These are phyloP conservation scores for Crotalus horridus DNA, from an alignment of 2,113 vertebrate species.

Conservation along the genomic window DNA sequence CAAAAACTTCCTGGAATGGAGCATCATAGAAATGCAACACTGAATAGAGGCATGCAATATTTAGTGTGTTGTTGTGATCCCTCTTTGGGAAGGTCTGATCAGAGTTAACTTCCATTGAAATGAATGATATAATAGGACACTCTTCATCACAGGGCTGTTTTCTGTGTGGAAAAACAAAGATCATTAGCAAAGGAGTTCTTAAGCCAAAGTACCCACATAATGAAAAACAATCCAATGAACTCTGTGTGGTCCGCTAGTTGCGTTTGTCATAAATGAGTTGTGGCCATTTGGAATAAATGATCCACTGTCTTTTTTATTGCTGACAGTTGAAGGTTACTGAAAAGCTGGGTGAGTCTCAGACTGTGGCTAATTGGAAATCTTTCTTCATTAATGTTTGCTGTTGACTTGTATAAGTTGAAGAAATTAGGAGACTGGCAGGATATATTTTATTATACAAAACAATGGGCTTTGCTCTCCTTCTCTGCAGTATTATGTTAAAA, in stretches of 20 bases:
- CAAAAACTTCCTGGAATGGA: neutral
- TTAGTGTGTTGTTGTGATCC: neutral
- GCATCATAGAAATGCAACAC: neutral
- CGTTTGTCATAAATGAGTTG: slow-evolving; percentile 88
- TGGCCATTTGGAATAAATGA: slow-evolving; percentile 80
- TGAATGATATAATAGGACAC: slow-evolving; percentile 56
- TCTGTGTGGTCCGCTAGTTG: slow-evolving; percentile 80
- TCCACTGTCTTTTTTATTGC: slow-evolving; percentile 81
- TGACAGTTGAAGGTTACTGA: slow-evolving; percentile 81
- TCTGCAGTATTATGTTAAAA: slow-evolving; percentile 66
- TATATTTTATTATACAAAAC: slow-evolving; percentile 68
- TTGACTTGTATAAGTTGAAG: slow-evolving; percentile 74
- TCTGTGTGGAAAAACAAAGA: slow-evolving; percentile 74
- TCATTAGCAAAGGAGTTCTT: slow-evolving; percentile 78
- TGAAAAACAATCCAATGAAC: slow-evolving; percentile 82
- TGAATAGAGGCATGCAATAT: neutral
- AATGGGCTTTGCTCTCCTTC: slow-evolving; percentile 61
- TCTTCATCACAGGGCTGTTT: slow-evolving; percentile 52
- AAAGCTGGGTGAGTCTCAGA: slow-evolving; percentile 74
- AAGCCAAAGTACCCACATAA: slow-evolving; percentile 77
- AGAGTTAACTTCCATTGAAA: neutral
- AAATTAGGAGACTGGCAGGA: slow-evolving; percentile 71
- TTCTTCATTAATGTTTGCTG: slow-evolving; percentile 71
- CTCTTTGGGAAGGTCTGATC: slow-evolving; percentile 43
- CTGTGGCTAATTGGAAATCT: slow-evolving; percentile 75